Percentiles rank a stretch among this genome's conserved stretches.
Conservation (phyloP, 2,888 invertebrate species). For the Ophraella communa region DNA sequence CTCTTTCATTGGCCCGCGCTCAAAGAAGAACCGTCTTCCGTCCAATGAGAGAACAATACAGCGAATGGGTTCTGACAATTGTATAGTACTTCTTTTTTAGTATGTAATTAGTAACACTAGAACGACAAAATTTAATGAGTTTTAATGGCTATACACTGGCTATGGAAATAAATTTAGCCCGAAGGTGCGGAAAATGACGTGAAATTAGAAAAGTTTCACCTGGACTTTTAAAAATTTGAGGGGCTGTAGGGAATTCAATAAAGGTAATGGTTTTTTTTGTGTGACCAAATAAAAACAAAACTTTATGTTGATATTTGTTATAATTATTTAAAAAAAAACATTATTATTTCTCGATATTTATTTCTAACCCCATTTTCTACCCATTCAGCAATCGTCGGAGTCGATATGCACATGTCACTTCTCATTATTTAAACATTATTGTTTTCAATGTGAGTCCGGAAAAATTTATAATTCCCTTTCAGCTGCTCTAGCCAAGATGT, state of each 20-base stretch:
- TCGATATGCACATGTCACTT: too few species aligned
- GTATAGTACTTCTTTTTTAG: not conserved
- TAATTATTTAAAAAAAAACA: not conserved
- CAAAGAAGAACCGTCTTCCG: not conserved
- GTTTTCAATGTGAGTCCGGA: not conserved
- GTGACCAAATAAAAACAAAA: not conserved
- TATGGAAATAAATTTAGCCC: constrained; percentile 2
- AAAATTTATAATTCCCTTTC: constrained; percentile 18
- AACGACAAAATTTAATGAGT: constrained; percentile 9
- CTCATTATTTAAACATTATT: constrained; percentile 1
- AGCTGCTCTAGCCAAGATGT: constrained; percentile 18
- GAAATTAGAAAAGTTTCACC: constrained; percentile 10
- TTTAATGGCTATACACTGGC: constrained; percentile 4
- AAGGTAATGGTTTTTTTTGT: not conserved
- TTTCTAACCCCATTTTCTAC: too few species aligned
- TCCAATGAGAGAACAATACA: constrained; percentile 9
- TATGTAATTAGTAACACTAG: constrained; percentile 23
- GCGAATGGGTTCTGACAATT: not conserved
- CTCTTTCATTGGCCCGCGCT: not conserved
- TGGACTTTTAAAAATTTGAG: not conserved
- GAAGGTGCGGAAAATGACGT: not conserved
- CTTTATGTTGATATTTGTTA: not conserved
- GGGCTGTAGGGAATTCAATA: not conserved
- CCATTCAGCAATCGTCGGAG: too few species aligned
- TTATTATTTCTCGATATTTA: too few species aligned